Percentiles rank a stretch among this genome's conserved stretches.
Evolutionary conservation across 64 coral and sea anemone species (phyloP).

Genomic region (Montipora efflorescens): DNA sequence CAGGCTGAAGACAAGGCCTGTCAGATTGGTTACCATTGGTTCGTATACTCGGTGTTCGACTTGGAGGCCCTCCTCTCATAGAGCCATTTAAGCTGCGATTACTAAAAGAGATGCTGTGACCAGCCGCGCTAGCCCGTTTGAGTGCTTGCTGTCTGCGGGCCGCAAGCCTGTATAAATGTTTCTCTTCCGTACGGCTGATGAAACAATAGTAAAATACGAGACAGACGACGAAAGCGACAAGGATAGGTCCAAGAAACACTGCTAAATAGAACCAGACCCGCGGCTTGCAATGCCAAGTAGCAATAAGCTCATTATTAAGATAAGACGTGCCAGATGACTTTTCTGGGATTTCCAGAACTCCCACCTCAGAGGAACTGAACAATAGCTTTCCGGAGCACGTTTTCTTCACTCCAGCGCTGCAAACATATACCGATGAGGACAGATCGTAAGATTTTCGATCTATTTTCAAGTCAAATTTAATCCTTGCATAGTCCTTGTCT

Average conservation of each 20-base stretch:
- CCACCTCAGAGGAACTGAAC: slow-evolving; percentile 78
- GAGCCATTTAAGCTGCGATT: slow-evolving; percentile 54
- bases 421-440: slow-evolving; percentile 50
- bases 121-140: slow-evolving; percentile 7
- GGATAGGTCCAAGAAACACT: slow-evolving; percentile 70
- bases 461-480: slow-evolving; percentile 64
- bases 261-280: slow-evolving; percentile 89
- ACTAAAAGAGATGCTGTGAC: slow-evolving; percentile 1
- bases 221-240: slow-evolving; percentile 24
- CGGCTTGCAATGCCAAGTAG: slow-evolving; percentile 80
- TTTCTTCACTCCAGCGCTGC: slow-evolving; percentile 59
- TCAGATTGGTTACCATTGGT: slow-evolving; percentile 54
- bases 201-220: slow-evolving; percentile 69
- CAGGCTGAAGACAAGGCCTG: slow-evolving; percentile 9
- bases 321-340: not conserved
- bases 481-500: slow-evolving; percentile 17
- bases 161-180: not conserved
- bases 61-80: slow-evolving; percentile 58
- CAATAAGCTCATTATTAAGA: slow-evolving; percentile 49
- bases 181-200: slow-evolving; percentile 31
- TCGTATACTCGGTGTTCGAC: slow-evolving; percentile 64
- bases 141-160: slow-evolving; percentile 61
- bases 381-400: slow-evolving; percentile 64
- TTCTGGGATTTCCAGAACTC: slow-evolving; percentile 65
- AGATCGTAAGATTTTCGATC: slow-evolving; percentile 79